Conservation (phyloP, 2,113 vertebrate species). For the Rana temporaria region DNA sequence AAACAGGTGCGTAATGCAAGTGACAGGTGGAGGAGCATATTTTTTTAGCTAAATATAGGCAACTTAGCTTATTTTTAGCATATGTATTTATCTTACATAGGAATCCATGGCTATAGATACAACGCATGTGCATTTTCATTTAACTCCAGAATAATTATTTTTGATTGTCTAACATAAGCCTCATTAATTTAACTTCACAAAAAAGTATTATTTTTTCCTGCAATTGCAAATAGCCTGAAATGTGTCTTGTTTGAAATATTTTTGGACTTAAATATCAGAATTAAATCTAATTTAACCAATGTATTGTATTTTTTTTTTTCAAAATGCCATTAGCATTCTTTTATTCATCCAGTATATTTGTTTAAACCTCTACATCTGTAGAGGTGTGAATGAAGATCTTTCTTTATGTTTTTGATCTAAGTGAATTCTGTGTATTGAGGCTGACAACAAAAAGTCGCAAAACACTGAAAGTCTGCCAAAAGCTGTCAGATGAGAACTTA, state of each 20-base stretch:
- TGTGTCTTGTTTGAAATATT: not conserved
- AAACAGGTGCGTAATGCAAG: too few relatives aligned
- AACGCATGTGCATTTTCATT: too few relatives aligned
- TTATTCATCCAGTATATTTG: constrained; percentile 6
- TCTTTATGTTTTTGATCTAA: constrained; percentile 21
- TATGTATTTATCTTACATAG: too few relatives aligned
- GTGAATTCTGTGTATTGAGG: constrained; percentile 11
- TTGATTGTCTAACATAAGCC: too few relatives aligned
- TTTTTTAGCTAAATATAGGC: too few relatives aligned
- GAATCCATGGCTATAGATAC: too few relatives aligned
- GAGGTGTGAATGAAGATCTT: not conserved
- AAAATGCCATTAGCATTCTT: not conserved
- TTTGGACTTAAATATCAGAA: not conserved
- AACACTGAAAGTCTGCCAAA: constrained; percentile 23
- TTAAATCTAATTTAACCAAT: not conserved
- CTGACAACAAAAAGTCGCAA: constrained; percentile 19
- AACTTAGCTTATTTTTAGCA: too few relatives aligned
- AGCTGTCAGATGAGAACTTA: constrained; percentile 34
- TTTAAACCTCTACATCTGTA: not conserved
- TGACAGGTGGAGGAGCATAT: too few relatives aligned
- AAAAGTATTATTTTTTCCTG: too few relatives aligned
- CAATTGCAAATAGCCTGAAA: too few relatives aligned
- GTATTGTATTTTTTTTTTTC: not conserved
- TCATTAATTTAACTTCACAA: too few relatives aligned
- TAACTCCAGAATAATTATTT: too few relatives aligned